phyloP scores from a whole-genome alignment of 1,140 invertebrate genomes.

The Adoxophyes honmai region DNA sequence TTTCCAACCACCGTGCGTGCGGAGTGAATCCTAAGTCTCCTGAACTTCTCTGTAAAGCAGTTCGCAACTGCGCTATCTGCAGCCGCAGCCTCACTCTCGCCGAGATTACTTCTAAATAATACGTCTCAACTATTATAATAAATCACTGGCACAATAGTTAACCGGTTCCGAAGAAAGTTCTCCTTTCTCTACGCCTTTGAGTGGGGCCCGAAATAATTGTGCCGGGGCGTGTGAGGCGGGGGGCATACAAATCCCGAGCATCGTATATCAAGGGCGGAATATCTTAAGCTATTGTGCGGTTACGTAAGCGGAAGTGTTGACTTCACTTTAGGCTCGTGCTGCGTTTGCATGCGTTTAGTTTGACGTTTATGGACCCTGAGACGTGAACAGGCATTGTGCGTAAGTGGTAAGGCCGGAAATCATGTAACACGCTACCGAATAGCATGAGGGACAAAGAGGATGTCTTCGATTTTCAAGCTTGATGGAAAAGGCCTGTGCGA shows the following conservation, averaged over 20 bases:
- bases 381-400: too few relatives aligned
- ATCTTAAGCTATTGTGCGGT: constrained; percentile 25
- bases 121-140: constrained; percentile 13
- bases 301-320: constrained; percentile 21
- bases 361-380: too few relatives aligned
- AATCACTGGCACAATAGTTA: constrained; percentile 12
- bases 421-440: too few relatives aligned
- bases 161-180: constrained; percentile 9
- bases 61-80: constrained; percentile 5
- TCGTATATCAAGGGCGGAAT: constrained; percentile 23
- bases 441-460: too few relatives aligned
- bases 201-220: constrained; percentile 34
- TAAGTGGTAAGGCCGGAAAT: too few relatives aligned
- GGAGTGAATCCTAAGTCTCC: too few relatives aligned
- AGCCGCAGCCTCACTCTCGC: background rate
- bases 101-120: background rate
- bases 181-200: constrained; percentile 5
- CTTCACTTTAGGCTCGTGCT: constrained; percentile 9
- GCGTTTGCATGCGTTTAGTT: background rate
- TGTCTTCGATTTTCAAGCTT: too few relatives aligned
- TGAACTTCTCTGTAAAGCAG: too few relatives aligned
- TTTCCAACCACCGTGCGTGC: too few relatives aligned
- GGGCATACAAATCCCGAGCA: constrained; percentile 26
- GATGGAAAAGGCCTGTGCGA: too few relatives aligned
- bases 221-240: constrained; percentile 18